phyloP scores from a whole-genome alignment of 2,113 vertebrate genomes.

The Sinocyclocheilus anophthalmus region DNA sequence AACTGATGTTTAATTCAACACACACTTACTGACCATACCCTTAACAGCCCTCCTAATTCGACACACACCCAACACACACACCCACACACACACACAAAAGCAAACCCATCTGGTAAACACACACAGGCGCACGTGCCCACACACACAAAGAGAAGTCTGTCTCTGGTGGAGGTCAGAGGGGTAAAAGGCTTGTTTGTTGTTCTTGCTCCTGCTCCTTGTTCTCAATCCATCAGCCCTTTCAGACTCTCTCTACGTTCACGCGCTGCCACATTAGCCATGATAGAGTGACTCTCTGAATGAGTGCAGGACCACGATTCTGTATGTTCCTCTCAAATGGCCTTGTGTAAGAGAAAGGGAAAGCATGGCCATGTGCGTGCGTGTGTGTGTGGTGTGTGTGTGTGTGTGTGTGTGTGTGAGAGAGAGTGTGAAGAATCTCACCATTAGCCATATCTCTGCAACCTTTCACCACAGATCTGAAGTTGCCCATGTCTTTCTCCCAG shows the following conservation, averaged over 20 bases:
- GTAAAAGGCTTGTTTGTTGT: conserved; percentile 50
- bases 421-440: conserved; percentile 72
- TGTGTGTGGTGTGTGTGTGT: too few relatives aligned
- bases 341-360: conserved; percentile 3
- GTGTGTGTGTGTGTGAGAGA: too few relatives aligned
- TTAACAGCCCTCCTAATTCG: conserved; percentile 17
- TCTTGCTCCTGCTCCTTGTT: conserved; percentile 17
- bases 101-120: conserved; percentile 24
- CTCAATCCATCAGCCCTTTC: conserved; percentile 46
- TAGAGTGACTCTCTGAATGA: conserved; percentile 29
- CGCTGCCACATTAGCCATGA: conserved; percentile 40
- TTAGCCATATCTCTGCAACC: conserved; percentile 82
- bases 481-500: conserved; percentile 86
- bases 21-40: conserved; percentile 10
- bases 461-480: conserved; percentile 85
- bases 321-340: neutral
- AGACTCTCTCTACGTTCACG: neutral
- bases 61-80: conserved; percentile 1
- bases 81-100: conserved; percentile 8
- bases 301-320: conserved; percentile 13
- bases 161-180: conserved; percentile 33
- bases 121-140: neutral
- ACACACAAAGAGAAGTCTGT: conserved; percentile 11
- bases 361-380: neutral
- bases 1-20: conserved; percentile 42